Base-by-base conservation (phyloP, 2,888 invertebrate species). In the Geotrupes spiniger region DNA sequence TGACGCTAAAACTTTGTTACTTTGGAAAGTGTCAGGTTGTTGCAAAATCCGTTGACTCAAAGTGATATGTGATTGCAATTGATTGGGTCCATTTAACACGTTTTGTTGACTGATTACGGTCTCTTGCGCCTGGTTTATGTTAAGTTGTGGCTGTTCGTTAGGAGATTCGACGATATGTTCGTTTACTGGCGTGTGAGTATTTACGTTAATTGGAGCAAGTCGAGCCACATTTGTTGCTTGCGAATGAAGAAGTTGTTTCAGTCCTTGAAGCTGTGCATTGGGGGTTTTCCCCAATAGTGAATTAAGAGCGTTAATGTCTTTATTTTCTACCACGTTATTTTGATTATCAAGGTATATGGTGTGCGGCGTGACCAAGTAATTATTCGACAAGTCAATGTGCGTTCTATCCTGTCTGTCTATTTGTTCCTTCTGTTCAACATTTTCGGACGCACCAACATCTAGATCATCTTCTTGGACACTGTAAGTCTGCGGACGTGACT, bases 251-350 rank as follows among this genome's bases (percentile, higher is more conserved):
- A 79, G 59, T 46, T 75, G 72, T 33, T 76, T 74, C 1, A 79
- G 63, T 1, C 78, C 78, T 56, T 77, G 70, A 12, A 80, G 68
- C 63, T 80, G 78, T 45, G 74, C 71, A 4, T 69, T 68, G 0
- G 78, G 77, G 1, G 74, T 69, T 62, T 77, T 76, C 11, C 77
- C 79, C 21, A 79, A 64, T 4, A 80, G 60, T 1, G 74, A 68
- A 31, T 72, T 74, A 1, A 79, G 61, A n/a, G 74, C 74, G 29
- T 73, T 66, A 6, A 78, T 70, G 36, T 69, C 53, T n/a, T 46
- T 41, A n/a, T 43, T 15, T 4, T 38, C 29, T 39, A 53, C 51
- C n/a, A 61, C 17, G 1, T 51, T 15, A 21, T 50, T 54, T 14
- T 63, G 61, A n/a, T n/a, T n/a, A 14, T 59, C 48, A 4, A 63